These are phyloP conservation scores for Diplazon laetatorius DNA, from an alignment of 2,888 invertebrate species.

Conservation along the genomic window DNA sequence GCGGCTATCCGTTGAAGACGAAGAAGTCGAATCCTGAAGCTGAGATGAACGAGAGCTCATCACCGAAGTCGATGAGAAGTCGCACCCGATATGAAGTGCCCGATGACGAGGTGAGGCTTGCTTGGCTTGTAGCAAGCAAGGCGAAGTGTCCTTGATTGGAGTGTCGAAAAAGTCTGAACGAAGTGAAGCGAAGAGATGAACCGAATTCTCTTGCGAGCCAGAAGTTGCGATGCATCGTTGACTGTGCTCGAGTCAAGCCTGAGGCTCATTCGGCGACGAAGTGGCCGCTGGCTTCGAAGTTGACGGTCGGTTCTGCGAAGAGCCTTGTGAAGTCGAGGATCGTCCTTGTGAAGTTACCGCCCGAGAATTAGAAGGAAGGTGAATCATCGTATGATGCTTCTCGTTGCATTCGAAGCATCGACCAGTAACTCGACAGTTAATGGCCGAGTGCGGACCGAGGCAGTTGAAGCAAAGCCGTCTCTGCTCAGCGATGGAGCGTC, in stretches of 20 bases:
- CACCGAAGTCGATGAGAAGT: no score
- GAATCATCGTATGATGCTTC: slow-evolving; percentile 23
- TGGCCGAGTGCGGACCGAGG: slow-evolving; percentile 19
- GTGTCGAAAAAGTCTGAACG: background rate
- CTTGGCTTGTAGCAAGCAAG: background rate
- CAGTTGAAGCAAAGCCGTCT: slow-evolving; percentile 24
- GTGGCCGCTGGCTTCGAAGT: background rate
- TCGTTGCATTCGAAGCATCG: background rate
- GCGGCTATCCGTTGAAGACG: slow-evolving; percentile 6
- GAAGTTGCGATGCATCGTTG: background rate
- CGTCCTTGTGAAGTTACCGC: no score
- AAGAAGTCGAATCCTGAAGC: slow-evolving; percentile 8
- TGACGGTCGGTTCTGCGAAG: no score
- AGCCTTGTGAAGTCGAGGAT: no score
- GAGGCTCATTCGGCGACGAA: background rate
- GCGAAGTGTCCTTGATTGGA: slow-evolving; percentile 3
- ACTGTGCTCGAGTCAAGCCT: slow-evolving; percentile 1
- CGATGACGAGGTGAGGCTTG: background rate
- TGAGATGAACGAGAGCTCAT: background rate
- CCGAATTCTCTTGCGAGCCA: background rate
- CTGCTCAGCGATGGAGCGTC: background rate
- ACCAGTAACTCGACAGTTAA: no score
- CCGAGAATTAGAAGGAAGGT: background rate
- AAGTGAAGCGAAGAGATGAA: background rate
- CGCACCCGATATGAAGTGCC: background rate